Base-by-base conservation (phyloP, 2,797 vertebrate species). In the Novumbra hubbsi region DNA sequence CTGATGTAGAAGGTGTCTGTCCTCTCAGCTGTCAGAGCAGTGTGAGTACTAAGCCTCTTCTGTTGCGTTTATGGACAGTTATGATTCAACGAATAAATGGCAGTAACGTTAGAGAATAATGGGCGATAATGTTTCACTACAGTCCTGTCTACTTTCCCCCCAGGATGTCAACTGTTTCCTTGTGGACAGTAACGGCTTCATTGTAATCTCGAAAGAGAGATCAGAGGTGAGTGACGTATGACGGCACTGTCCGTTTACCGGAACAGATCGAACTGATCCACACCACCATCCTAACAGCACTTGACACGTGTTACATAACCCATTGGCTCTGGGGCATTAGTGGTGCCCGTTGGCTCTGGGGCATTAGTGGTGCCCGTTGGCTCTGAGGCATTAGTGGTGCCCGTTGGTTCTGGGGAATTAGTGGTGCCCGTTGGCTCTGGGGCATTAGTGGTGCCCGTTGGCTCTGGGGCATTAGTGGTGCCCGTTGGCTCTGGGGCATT, bases 111-210 rank as follows among this genome's bases (percentile, higher is more conserved):
- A 16, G 24, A 32, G 48, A 9, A 55, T 66, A 64, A 64, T 28
- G 17, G 11, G 7, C 63, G 2, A 19, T 64, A 63, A 4, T 45
- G 12, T 16, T 72, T 17, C 32, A 32, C 63, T 62, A 6, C 60
- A 34, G 7, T 75, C 11, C 52, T 65, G 66, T n/a, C 32, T 72
- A 7, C n/a, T 66, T 80, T 66, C 21, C 19, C 32, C 70, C 80
- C 91, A 99, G 98, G 93, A 94, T 48, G 89, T 98, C 70, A 95
- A 91, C 85, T 99, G 98, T 83, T 98, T 95, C 76, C 85, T 99
- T 74, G 85, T 98, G 0, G 98, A 99, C 90, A 96, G 94, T 83
- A 98, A 99, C 0, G 98, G 96, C 67, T 98, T 98, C 89, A 89
- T 95, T 57, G 49, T 98, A 12, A 73, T 98, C 83, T 97, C 98